Conservation (phyloP, 2,113 vertebrate genomes). For the Hypomesus transpacificus region DNA sequence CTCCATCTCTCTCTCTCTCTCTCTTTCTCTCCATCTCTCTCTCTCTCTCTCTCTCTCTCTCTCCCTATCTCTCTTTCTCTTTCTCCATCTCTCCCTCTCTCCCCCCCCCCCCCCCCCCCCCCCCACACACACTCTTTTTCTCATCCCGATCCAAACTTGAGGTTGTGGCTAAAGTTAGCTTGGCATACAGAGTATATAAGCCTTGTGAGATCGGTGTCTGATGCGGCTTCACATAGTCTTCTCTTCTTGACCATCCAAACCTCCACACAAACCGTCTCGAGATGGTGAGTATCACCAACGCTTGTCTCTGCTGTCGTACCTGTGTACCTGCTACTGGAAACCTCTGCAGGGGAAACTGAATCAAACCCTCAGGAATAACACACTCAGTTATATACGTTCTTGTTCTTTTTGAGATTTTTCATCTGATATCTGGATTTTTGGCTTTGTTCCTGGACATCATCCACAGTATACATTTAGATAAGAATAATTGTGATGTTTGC, state of each 20-base stretch:
- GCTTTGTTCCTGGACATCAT: slow-evolving; percentile 1
- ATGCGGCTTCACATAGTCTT: slow-evolving; percentile 71
- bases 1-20: slow-evolving; percentile 21
- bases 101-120: slow-evolving; percentile 30
- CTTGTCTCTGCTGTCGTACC: slow-evolving; percentile 26
- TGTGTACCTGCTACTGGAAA: slow-evolving; percentile 34
- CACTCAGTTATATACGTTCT: neutral
- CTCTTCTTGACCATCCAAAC: slow-evolving; percentile 66
- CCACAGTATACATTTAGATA: neutral
- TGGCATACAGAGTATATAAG: slow-evolving; percentile 67
- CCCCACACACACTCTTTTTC: slow-evolving; percentile 32
- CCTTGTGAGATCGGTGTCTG: slow-evolving; percentile 39
- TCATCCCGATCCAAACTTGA: slow-evolving; percentile 74
- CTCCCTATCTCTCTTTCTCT: slow-evolving; percentile 22
- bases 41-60: slow-evolving; percentile 27
- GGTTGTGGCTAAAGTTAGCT: slow-evolving; percentile 74
- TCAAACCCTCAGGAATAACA: slow-evolving; percentile 40
- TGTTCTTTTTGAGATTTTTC: slow-evolving; percentile 5
- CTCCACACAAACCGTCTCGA: slow-evolving; percentile 65
- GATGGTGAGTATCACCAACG: slow-evolving; percentile 73
- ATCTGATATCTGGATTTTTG: neutral
- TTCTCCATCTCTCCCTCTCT: slow-evolving; percentile 37
- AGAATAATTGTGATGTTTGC: neutral
- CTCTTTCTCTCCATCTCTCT: slow-evolving; percentile 2
- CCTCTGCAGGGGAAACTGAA: slow-evolving; percentile 20